Evolutionary conservation across 2,113 vertebrate species (phyloP), one percentile per base, ranked within the genome.

Genomic region (Brienomyrus brachyistius): DNA sequence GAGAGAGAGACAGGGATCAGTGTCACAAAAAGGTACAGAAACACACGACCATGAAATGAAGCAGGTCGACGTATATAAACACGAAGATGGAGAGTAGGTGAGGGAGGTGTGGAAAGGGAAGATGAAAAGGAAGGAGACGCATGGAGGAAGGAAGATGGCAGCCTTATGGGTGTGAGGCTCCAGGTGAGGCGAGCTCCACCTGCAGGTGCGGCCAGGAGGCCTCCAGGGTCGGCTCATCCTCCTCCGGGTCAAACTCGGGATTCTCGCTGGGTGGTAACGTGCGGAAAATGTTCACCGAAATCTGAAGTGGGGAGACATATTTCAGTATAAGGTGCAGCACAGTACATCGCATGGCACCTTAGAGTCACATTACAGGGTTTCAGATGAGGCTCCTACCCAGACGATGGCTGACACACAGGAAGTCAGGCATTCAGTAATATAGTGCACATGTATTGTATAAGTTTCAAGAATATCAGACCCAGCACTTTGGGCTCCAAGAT

Each of bases 191-290:
- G 88, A 43, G 80, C 23, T 83, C 4, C 87, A 97, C 97, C 97
- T 98, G 97, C 92, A 98, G 95, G 92, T 98, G 97, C 0, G 97
- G 97, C 97, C 97, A 98, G 1, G 97, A 98, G n/a, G 97, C 97
- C 90, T 98, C 97, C 54, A 98, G 95, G 88, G 97, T 98, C 19
- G 97, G 97, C 90, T 98, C 97, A 66, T 98, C 97, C 92, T 98
- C 97, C 91, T 98, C 97, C 0, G 97, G 97, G 92, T 98, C 97
- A 92, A 98, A 98, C 93, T 98, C 97, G 15, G 97, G 97, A 93
- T 98, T 98, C 93, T 98, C 97, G n/a, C 97, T 98, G 88, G 97
- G 97, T 0, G 97, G 97, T 56, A 98, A 95, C 23, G 97, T 97
- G 91, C 97, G 95, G 94, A 98, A 98, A 94, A 98, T 98, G 91